Base-by-base conservation (phyloP, 2,888 invertebrate species). In the Agrochola litura region DNA sequence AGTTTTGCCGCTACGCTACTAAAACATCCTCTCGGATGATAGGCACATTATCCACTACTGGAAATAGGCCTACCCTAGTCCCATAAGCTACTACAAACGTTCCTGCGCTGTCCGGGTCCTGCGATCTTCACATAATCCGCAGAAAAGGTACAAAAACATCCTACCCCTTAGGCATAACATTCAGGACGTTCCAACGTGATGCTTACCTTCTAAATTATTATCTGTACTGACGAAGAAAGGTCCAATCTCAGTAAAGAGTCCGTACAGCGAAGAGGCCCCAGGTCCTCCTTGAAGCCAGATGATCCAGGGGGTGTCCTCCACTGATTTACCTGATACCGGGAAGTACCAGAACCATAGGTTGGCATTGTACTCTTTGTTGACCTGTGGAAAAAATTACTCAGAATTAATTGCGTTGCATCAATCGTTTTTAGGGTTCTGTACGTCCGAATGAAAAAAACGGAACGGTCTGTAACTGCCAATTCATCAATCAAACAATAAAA, bases 331-430 rank as follows among this genome's bases (percentile, higher is more conserved):
- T 85, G 97, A 94, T 0, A 98, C 97, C 0, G 98, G 98, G 93
- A 98, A 98, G 92, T 98, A 98, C 98, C 98, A 98, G 94, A 98
- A 98, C 97, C 98, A 98, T 83, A 98, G 95, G 92, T 99, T 98
- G 12, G 98, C 98, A 90, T 98, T 97, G 92, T 97, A 98, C 71
- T 97, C 95, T 92, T 98, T 98, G 93, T 99, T 98, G 1, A 99
- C 98, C 83, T 98, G 87, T 16, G 25, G 37, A 46, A 37, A 0
- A 69, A 43, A 69, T 41, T 41, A 41, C 22, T 41, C n/a, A 14
- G 19, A 14, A 25, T 22, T 52, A 22, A 49, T 46, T 6, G 19
- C 14, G 58, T 58, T 58, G 10, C 19, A 43, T 22, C 43, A 64
- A 43, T 52, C 3, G 16, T 16, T 49, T 49, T 49, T 49, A 49